Conservation (phyloP, 2,113 vertebrate species). For the Festucalex cinctus region DNA sequence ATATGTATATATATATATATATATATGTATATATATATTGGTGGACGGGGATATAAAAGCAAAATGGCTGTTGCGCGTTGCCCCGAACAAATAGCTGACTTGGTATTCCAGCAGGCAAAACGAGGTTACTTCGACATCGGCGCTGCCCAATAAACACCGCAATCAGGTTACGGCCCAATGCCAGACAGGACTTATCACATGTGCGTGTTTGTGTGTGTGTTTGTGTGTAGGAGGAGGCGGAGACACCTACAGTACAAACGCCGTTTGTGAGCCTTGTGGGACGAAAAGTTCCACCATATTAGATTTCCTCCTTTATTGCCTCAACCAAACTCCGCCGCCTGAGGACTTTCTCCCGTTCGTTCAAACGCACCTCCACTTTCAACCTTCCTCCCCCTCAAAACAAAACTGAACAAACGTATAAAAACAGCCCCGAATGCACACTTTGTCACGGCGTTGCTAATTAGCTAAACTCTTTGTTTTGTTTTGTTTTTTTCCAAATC, state of each 20-base stretch:
- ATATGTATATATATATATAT: too few species aligned
- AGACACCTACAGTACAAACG: constrained; percentile 15
- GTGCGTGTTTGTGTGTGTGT: constrained; percentile 17
- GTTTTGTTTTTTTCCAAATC: not conserved
- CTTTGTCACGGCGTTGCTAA: not conserved
- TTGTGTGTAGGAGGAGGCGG: not conserved
- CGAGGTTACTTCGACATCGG: constrained; percentile 54
- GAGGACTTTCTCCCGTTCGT: constrained; percentile 41
- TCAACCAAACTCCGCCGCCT: constrained; percentile 53
- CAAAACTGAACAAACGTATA: not conserved
- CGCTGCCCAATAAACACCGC: constrained; percentile 61
- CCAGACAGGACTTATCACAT: constrained; percentile 50
- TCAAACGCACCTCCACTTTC: constrained; percentile 13
- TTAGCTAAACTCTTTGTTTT: not conserved
- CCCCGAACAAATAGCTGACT: constrained; percentile 65
- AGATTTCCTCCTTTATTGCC: constrained; percentile 69
- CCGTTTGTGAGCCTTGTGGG: constrained; percentile 54
- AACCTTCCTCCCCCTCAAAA: not conserved
- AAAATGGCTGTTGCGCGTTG: constrained; percentile 2
- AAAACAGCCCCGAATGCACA: not conserved
- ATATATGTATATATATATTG: not conserved
- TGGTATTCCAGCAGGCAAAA: constrained; percentile 60
- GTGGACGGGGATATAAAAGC: not conserved
- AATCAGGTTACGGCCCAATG: constrained; percentile 64
- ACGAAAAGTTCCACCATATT: constrained; percentile 58